phyloP scores from a whole-genome alignment of 2,797 vertebrate genomes.

The Falco cherrug region DNA sequence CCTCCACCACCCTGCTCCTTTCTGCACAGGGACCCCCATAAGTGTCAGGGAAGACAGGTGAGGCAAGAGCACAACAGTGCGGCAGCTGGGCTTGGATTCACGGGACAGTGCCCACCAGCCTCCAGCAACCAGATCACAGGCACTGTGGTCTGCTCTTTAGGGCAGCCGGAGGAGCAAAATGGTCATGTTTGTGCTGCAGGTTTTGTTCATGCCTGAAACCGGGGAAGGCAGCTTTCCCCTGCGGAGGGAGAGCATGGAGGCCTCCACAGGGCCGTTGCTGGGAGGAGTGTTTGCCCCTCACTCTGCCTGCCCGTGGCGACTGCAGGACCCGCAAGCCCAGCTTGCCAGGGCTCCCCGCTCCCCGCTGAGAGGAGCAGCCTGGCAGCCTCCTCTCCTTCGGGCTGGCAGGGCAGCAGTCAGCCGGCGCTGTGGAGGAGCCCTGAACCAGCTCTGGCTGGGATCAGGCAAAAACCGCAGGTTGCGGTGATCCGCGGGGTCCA shows the following conservation, averaged over 20 bases:
- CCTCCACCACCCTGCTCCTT: not conserved
- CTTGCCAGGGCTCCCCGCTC: not conserved
- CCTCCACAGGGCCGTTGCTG: not conserved
- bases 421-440: not conserved
- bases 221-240: not conserved
- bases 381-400: not conserved
- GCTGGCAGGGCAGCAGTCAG: not conserved
- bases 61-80: not conserved
- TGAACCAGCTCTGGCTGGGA: not conserved
- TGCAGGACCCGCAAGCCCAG: not conserved
- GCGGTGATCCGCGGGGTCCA: not conserved
- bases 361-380: not conserved
- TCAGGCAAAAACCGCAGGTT: not conserved
- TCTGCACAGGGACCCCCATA: not conserved
- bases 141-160: not conserved
- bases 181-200: not conserved
- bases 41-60: not conserved
- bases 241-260: not conserved
- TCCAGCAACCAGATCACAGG: not conserved
- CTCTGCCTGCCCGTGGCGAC: not conserved
- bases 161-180: not conserved
- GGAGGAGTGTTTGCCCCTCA: not conserved
- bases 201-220: not conserved
- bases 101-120: not conserved
- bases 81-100: not conserved